Evolutionary conservation across 2,888 invertebrate genomes (phyloP).

Genomic region (Chrysomela aeneicollis): DNA sequence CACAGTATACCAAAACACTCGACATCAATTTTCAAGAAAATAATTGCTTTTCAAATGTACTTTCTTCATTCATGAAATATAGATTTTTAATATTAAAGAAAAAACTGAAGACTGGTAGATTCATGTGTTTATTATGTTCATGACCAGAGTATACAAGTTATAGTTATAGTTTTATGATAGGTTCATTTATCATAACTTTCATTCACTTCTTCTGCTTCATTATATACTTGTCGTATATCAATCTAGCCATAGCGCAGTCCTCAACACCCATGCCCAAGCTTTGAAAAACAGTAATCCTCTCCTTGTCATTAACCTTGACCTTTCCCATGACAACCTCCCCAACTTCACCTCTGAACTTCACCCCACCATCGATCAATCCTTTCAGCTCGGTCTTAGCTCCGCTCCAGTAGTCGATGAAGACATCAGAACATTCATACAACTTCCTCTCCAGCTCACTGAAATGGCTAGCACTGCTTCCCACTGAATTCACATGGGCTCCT

Average conservation of each 20-base stretch:
- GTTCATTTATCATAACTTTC: too few species aligned
- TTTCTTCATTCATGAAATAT: too few species aligned
- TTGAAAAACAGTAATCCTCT: slow-evolving; percentile 67
- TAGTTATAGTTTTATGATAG: too few species aligned
- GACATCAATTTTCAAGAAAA: too few species aligned
- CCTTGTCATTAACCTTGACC: slow-evolving; percentile 49
- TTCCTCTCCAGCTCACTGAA: slow-evolving; percentile 65
- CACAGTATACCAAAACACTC: too few species aligned
- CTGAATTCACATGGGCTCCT: slow-evolving; percentile 70
- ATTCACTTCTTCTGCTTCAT: not conserved
- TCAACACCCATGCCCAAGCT: slow-evolving; percentile 71
- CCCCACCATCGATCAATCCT: slow-evolving; percentile 60
- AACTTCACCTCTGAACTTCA: slow-evolving; percentile 65
- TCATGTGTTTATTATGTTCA: too few species aligned
- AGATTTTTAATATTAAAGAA: too few species aligned
- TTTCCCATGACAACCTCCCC: slow-evolving; percentile 64
- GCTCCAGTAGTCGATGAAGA: slow-evolving; percentile 67
- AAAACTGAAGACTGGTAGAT: too few species aligned
- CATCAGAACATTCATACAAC: slow-evolving; percentile 62
- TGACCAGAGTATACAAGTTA: too few species aligned
- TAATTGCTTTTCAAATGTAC: too few species aligned
- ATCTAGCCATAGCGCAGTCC: slow-evolving; percentile 67
- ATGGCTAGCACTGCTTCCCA: slow-evolving; percentile 66
- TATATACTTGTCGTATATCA: slow-evolving; percentile 58
- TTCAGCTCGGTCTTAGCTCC: slow-evolving; percentile 65